These are phyloP conservation scores for Archaeoteleia sp. DNA, from an alignment of 2,888 invertebrate genomes.

Conservation along the genomic window DNA sequence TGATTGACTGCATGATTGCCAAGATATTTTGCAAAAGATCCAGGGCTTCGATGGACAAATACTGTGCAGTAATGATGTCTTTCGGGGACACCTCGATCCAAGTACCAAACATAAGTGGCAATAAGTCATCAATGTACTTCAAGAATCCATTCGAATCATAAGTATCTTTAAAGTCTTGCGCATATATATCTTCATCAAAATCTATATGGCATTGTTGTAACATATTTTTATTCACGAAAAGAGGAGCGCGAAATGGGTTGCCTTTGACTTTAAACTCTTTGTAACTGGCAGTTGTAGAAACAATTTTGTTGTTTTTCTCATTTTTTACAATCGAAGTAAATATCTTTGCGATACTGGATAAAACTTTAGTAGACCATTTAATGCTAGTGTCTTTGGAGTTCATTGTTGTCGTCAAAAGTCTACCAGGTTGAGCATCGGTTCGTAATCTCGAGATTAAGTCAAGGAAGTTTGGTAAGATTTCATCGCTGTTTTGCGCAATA, in stretches of 20 bases:
- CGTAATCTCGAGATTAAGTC: constrained; percentile 88
- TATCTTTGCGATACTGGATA: constrained; percentile 82
- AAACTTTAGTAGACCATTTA: constrained; percentile 86
- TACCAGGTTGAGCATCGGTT: constrained; percentile 80
- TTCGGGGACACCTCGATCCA: constrained; percentile 87
- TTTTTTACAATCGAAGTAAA: constrained; percentile 73
- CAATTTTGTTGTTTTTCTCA: constrained; percentile 49
- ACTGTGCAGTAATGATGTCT: constrained; percentile 73
- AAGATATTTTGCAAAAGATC: constrained; percentile 80
- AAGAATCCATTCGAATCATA: constrained; percentile 77
- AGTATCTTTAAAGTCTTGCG: constrained; percentile 64
- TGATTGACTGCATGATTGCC: constrained; percentile 80
- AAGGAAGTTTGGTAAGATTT: constrained; percentile 86
- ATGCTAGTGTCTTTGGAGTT: constrained; percentile 84
- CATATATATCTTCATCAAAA: constrained; percentile 55
- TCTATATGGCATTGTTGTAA: constrained; percentile 56
- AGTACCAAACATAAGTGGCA: constrained; percentile 87
- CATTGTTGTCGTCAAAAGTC: constrained; percentile 83
- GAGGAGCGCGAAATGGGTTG: constrained; percentile 52
- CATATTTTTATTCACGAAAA: constrained; percentile 53
- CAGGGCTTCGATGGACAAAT: constrained; percentile 80
- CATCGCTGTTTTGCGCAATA: constrained; percentile 81
- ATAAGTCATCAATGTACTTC: constrained; percentile 80
- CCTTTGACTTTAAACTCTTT: constrained; percentile 45
- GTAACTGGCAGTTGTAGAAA: constrained; percentile 4